phyloP scores from a whole-genome alignment of 2,888 invertebrate genomes.

The Stegana nigrithorax region DNA sequence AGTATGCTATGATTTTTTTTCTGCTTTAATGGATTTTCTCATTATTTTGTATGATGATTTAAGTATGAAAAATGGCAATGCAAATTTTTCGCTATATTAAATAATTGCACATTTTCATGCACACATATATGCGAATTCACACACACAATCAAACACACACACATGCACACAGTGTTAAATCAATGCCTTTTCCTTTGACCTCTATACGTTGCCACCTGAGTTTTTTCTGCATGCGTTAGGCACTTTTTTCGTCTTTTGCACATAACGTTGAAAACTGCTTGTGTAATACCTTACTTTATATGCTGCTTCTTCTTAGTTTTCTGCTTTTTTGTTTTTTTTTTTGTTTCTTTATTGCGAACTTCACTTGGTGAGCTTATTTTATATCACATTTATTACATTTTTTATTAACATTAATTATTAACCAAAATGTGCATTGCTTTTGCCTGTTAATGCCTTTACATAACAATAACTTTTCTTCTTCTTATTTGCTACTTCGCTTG shows the following conservation, averaged over 20 bases:
- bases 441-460: slow-evolving; percentile 45
- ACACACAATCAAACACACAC: slow-evolving; percentile 10
- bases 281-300: too few relatives aligned
- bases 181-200: slow-evolving; percentile 63
- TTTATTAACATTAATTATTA: slow-evolving; percentile 44
- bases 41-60: background rate
- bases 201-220: slow-evolving; percentile 45
- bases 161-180: slow-evolving; percentile 41
- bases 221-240: background rate
- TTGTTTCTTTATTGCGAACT: slow-evolving; percentile 28
- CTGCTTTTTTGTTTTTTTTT: slow-evolving; percentile 4
- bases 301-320: too few relatives aligned
- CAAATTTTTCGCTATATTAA: background rate
- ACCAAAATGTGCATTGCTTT: too few relatives aligned
- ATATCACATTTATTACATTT: slow-evolving; percentile 18
- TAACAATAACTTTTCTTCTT: slow-evolving; percentile 37
- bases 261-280: too few relatives aligned
- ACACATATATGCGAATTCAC: slow-evolving; percentile 32
- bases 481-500: background rate
- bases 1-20: slow-evolving; percentile 38
- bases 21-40: slow-evolving; percentile 22
- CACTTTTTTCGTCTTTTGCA: background rate
- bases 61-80: slow-evolving; percentile 7
- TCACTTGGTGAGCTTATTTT: background rate
- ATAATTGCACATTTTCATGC: slow-evolving; percentile 31